phyloP scores from a whole-genome alignment of 1,140 invertebrate species.

The Coptotermes formosanus region DNA sequence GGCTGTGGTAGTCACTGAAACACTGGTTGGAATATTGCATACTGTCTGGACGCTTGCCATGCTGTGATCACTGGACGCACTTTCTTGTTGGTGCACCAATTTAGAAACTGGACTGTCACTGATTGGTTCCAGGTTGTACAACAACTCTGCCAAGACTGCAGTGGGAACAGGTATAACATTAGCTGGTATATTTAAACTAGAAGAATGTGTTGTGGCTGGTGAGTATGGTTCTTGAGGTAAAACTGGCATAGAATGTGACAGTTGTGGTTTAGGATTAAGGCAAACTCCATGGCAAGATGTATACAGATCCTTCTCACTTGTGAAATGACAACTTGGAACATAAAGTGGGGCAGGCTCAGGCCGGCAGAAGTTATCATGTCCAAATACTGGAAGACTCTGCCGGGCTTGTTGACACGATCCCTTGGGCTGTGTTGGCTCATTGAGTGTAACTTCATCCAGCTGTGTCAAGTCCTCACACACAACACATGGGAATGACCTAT shows the following conservation, averaged over 20 bases:
- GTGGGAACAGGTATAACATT: constrained; percentile 50
- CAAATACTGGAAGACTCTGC: constrained; percentile 25
- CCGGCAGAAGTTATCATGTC: not conserved
- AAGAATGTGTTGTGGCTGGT: constrained; percentile 49
- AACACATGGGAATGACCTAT: constrained; percentile 46
- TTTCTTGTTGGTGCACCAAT: constrained; percentile 31
- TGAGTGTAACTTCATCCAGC: constrained; percentile 53
- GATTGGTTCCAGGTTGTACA: constrained; percentile 45
- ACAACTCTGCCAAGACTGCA: constrained; percentile 50
- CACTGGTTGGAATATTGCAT: not conserved
- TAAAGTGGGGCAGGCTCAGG: not conserved
- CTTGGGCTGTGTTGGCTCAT: not conserved
- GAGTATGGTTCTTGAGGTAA: constrained; percentile 18
- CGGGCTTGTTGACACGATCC: not conserved
- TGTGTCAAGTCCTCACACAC: constrained; percentile 65
- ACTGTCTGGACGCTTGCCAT: constrained; percentile 25
- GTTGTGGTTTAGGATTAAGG: not conserved
- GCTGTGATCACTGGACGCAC: constrained; percentile 32
- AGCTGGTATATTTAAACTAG: constrained; percentile 53
- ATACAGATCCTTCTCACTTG: constrained; percentile 20
- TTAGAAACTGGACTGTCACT: not conserved
- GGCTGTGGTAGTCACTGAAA: not conserved
- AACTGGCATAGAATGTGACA: constrained; percentile 23
- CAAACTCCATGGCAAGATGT: constrained; percentile 11
- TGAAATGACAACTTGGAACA: constrained; percentile 10